Base-by-base conservation (phyloP, 2,888 invertebrate genomes). In the Noctua janthina region DNA sequence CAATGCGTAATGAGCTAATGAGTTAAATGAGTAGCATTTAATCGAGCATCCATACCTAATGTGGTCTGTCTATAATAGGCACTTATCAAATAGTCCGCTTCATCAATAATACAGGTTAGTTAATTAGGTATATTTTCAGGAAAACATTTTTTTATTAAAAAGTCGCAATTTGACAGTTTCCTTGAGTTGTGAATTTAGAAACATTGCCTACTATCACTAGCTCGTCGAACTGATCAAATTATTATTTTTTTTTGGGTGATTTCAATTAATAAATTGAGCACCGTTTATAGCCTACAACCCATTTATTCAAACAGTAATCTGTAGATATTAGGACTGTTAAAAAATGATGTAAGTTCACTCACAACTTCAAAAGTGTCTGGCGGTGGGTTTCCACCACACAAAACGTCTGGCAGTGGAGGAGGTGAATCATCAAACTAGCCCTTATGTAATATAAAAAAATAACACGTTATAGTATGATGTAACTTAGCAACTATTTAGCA, bases 51-150 rank as follows among this genome's bases (percentile, higher is more conserved):
- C 66, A 43, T 43, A 67, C 56, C 66, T 43, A 43, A 49, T 74
- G 66, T 23, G 49, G 6, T 20, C 23, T 73, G 74, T 20, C 11
- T 46, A 46, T 81, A 74, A 56, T 39, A 35, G 72, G 29, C 23
- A 2, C 62, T n/a, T 79, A 54, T 64, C 35, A 80, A 80, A 64
- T 46, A 46, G 49, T 29, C 6, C 8, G 17, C 13, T 17, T 68
- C 29, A 81, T 82, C 29, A 66, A 49, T 49, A 29, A 49, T 29
- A 13, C 8, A 8, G 35, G 72, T 54, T n/a, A 71, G 23, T 54
- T 56, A 5, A 49, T 79, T 43, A 43, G 20, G 68, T 72, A 81
- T 66, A 23, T 73, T 73, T 72, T 56, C 13, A 62, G 81, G 54
- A 59, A 23, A 35, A 0, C 13, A 20, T 35, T 23, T 15, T 39